These are phyloP conservation scores for Beris chalybata DNA, from an alignment of 2,888 invertebrate species.

Conservation along the genomic window DNA sequence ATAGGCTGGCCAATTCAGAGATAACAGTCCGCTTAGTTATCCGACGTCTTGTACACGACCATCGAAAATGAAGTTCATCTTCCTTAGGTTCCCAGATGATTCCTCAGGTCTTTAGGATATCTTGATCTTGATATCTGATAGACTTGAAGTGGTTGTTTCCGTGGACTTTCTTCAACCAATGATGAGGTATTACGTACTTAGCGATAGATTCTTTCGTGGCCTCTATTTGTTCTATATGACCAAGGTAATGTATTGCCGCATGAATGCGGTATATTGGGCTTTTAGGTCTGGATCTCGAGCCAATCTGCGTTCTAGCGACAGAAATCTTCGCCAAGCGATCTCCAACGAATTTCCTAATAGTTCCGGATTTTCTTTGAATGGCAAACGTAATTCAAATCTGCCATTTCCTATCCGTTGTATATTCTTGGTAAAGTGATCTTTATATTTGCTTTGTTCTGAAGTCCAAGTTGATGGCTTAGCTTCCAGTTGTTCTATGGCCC, in stretches of 20 bases:
- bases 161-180: neutral
- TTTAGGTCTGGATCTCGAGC: neutral
- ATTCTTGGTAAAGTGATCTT: no score
- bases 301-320: neutral
- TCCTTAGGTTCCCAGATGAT: neutral
- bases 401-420: neutral
- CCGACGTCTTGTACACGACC: neutral
- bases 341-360: conserved; percentile 25
- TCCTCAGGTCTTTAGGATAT: neutral
- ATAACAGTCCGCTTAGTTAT: neutral
- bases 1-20: neutral
- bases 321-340: conserved; percentile 6
- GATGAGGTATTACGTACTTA: conserved; percentile 34
- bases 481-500: no score
- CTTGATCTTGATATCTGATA: no score
- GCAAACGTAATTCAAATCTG: conserved; percentile 19
- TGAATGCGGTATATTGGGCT: conserved; percentile 21
- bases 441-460: no score
- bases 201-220: neutral
- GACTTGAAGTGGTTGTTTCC: no score
- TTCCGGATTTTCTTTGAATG: conserved; percentile 28
- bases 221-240: no score
- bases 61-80: neutral
- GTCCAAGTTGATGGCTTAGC: no score
- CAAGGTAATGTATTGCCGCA: no score